Base-by-base conservation (phyloP, 1,140 invertebrate genomes). In the Protaetia brevitarsis region DNA sequence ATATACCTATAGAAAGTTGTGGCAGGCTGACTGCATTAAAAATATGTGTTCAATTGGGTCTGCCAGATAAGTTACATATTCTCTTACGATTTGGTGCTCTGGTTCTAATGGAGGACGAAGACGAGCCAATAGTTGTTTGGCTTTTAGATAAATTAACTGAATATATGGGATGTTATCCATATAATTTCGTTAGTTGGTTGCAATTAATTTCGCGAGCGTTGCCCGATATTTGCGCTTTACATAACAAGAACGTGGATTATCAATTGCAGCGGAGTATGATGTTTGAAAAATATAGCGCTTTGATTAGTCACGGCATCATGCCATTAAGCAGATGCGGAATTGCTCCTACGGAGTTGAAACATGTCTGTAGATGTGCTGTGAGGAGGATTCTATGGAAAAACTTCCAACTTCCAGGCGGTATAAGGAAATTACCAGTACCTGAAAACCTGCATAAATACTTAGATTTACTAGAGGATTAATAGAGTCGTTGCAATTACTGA, bases 1-100 rank as follows among this genome's bases (percentile, higher is more conserved):
- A 93, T 75, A 85, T 92, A 2, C 88, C 89, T 10, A 87, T 93
- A 76, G 88, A 90, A 74, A 89, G 88, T 26, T 92, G 89, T 71
- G 88, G 88, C 0, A 83, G 82, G 64, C 82, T 86, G 2, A 83
- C 87, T 0, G 87, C 90, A 0, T 77, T 90, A 1, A 83, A 85
- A 70, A 84, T 92, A 1, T 87, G 87, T 0, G 79, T 90, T 68
- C 88, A 92, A 74, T 82, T 89, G 67, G 87, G 85, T 23, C 75
- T 86, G 13, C 84, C 88, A 11, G 90, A 92, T 76, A 86, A 90
- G 69, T 77, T 92, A 6, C 82, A 87, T 70, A 86, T 91, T 69
- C 81, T 93, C 67, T 75, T 93, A 63, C 79, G 87, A 71, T 89
- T 89, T 73, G 89, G 89, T 3, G 88, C 88, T 4, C 79, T 79